Base-by-base conservation (phyloP, 1,140 invertebrate genomes). In the Solenopsis invicta region DNA sequence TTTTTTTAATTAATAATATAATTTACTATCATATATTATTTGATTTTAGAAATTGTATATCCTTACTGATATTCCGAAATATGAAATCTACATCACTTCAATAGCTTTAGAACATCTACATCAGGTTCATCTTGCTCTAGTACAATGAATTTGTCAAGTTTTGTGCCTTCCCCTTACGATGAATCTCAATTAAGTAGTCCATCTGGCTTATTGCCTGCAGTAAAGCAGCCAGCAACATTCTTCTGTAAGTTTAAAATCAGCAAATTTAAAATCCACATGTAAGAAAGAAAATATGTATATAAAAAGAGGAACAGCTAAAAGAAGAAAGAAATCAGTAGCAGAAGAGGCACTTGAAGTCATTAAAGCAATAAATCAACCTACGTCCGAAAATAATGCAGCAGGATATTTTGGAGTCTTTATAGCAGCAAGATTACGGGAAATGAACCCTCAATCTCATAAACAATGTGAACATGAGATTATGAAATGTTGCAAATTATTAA, bases 1-100 rank as follows among this genome's bases (percentile, higher is more conserved):
- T n/a, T n/a, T 59, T 59, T 59, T 59, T n/a, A 59, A 59, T 59
- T 59, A 24, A 21, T 56, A n/a, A n/a, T 59, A 59, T 24, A 59
- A 13, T 12, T 59, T 59, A 59, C 1, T 59, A 10, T 12, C 24
- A 1, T 10, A 59, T 10, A 59, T 10, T 59, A 24, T 59, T 59
- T 59, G 10, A 59, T 59, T 59, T 59, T 59, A 59, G 56, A 21
- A 59, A 56, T 21, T 1, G 54, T 6, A 21, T 0, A 16, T 21
- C 2, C 9, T n/a, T 56, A 8, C n/a, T 56, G 9, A 56, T 21
- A 21, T 9, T 56, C 1, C 0, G 1, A 6, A 56, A 21, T 21
- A 21, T 0, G 3, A 21, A 56, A 56, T 56, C 12, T 52, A 16
- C 54, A 21, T 8, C 56, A 24, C 9, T 24, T 59, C 10, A 24